Evolutionary conservation across 2,113 vertebrate species (phyloP).

Genomic region (Pampusana beccarii): DNA sequence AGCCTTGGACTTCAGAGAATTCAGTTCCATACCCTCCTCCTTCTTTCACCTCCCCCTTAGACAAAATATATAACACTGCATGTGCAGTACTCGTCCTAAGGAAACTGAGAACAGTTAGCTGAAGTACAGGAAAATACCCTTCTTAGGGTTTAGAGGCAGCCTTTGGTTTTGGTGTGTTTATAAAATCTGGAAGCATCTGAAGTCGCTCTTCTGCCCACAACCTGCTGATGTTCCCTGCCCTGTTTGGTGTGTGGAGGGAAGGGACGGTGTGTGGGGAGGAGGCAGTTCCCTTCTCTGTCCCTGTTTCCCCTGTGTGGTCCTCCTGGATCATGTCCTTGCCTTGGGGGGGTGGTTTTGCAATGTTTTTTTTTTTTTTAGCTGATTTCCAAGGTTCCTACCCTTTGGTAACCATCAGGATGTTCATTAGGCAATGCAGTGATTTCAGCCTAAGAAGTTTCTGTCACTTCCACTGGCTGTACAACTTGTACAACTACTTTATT

Average conservation of each 20-base stretch:
- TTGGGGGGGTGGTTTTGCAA: not conserved
- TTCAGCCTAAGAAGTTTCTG: not conserved
- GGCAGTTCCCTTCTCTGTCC: not conserved
- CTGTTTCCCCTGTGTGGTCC: not conserved
- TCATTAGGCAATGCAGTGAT: not conserved
- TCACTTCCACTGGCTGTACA: not conserved
- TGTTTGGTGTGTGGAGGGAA: not conserved
- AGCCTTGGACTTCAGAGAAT: constrained; percentile 39
- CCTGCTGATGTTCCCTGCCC: not conserved
- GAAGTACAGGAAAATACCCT: not conserved
- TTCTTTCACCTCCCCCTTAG: not conserved
- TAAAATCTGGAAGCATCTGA: not conserved
- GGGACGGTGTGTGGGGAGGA: not conserved
- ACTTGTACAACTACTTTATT: not conserved
- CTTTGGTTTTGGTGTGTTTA: not conserved
- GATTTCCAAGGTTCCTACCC: not conserved
- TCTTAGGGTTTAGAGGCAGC: not conserved
- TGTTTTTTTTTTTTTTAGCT: not conserved
- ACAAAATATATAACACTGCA: not conserved
- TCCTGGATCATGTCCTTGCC: not conserved
- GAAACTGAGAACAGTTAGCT: not conserved
- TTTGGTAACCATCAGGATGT: not conserved
- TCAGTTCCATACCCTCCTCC: not conserved
- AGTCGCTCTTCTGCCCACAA: not conserved
- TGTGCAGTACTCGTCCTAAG: not conserved